A percentile compares a stretch with the other conserved stretches of the same genome.
phyloP scores from a whole-genome alignment of 2,888 invertebrate genomes.

The Oscheius myriophilus region DNA sequence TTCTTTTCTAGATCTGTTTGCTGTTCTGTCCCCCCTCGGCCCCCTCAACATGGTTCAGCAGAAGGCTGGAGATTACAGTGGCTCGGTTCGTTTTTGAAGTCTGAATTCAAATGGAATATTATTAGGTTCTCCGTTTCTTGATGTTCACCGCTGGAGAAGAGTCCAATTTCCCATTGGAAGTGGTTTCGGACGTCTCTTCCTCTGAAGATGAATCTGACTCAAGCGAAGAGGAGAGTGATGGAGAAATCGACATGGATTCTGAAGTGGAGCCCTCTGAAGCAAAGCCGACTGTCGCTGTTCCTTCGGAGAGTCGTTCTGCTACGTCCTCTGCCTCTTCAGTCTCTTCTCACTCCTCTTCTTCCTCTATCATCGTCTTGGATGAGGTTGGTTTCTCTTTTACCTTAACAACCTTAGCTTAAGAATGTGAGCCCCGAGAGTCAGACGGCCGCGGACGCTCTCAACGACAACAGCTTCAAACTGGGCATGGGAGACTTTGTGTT shows the following conservation, averaged over 20 bases:
- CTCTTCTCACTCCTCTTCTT: not conserved
- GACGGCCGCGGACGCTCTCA: slow-evolving; percentile 51
- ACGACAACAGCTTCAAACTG: slow-evolving; percentile 46
- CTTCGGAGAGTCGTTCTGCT: slow-evolving; percentile 5
- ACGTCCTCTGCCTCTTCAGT: not conserved
- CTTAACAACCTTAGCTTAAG: too few species aligned
- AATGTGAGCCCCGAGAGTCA: too few species aligned
- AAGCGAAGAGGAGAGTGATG: slow-evolving; percentile 21
- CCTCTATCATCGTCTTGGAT: slow-evolving; percentile 28
- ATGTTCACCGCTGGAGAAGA: slow-evolving; percentile 52
- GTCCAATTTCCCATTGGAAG: not conserved
- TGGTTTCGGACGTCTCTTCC: not conserved
- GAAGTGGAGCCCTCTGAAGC: too few species aligned
- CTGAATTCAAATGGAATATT: not conserved
- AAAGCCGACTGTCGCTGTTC: not conserved
- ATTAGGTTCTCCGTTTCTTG: slow-evolving; percentile 51
- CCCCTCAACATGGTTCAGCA: slow-evolving; percentile 56
- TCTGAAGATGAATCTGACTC: not conserved
- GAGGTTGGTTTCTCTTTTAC: slow-evolving; percentile 39
- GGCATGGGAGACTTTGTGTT: slow-evolving; percentile 68
- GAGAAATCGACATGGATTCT: slow-evolving; percentile 1
- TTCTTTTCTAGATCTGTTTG: slow-evolving; percentile 54
- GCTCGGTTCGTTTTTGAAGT: slow-evolving; percentile 33
- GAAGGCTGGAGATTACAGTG: slow-evolving; percentile 60
- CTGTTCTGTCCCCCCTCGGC: slow-evolving; percentile 59